A percentile compares a stretch with the other conserved stretches of the same genome.
phyloP scores from a whole-genome alignment of 2,113 vertebrate species.

The Pelecanus crispus region DNA sequence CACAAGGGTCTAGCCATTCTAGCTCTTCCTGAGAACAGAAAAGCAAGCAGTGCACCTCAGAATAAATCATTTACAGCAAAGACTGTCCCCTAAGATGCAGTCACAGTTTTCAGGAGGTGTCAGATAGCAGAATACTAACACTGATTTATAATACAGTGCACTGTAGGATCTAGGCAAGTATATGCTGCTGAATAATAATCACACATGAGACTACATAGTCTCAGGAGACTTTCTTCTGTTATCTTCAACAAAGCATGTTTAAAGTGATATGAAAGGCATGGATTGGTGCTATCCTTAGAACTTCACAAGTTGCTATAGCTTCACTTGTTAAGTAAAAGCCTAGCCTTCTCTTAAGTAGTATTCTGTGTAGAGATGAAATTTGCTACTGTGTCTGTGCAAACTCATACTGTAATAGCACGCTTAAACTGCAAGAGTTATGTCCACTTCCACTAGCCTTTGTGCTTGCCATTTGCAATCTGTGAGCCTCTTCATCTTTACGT shows the following conservation, averaged over 20 bases:
- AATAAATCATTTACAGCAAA: constrained; percentile 39
- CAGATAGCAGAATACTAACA: constrained; percentile 11
- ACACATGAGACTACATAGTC: neutral
- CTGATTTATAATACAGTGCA: neutral
- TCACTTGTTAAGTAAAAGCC: neutral
- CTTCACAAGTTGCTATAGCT: neutral
- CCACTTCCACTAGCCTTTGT: too few relatives aligned
- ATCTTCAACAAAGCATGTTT: neutral
- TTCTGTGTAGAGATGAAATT: neutral
- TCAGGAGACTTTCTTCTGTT: constrained; percentile 5
- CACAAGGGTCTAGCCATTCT: neutral
- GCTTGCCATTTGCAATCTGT: rapidly evolving
- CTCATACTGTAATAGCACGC: neutral
- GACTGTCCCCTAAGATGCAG: neutral
- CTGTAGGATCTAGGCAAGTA: neutral
- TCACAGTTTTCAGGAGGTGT: constrained; percentile 30
- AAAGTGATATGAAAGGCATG: neutral
- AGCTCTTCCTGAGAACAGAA: neutral
- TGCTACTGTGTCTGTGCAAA: neutral
- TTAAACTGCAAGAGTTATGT: too few relatives aligned
- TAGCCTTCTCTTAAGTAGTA: neutral
- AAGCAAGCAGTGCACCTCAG: neutral
- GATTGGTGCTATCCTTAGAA: neutral
- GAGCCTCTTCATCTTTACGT: rapidly evolving
- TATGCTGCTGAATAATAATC: constrained; percentile 32